Base-by-base conservation (phyloP, 2,113 vertebrate genomes). In the Sterrhoptilus dennistouni region DNA sequence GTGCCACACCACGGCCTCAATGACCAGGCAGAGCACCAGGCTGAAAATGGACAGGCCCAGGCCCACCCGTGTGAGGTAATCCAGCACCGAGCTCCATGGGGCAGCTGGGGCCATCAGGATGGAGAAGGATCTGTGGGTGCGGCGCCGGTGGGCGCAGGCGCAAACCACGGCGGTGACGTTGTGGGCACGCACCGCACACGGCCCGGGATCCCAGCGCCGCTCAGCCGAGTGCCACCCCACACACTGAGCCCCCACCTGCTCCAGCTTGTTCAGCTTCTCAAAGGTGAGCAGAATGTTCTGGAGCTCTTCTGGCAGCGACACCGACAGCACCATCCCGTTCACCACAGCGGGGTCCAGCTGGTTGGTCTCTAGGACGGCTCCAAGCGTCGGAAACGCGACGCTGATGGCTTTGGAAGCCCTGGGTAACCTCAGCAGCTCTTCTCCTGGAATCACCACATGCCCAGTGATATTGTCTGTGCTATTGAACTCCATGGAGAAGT, bases 1-100 rank as follows among this genome's bases (percentile, higher is more conserved):
- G 16, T 97, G 98, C 99, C 99, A 99, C 15, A 98, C 98, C 1
- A 89, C 78, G 1, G 84, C 82, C 93, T 99, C 99, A 6, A 99
- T 96, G n/a, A 96, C 45, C 0, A 99, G 97, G 90, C 98, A 99
- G 49, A 99, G 93, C 9, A 98, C 5, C 86, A 99, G 95, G 90
- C 98, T 98, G n/a, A 96, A 87, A 36, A 99, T 65, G 25, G 99
- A 99, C 54, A 99, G 70, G 3, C 97, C 97, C 38, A 99, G 97
- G 15, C 99, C 99, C 28, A 98, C 72, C 3, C 96, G 98, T 1
- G 98, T 99, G 59, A 98, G 89, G 38, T 96, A 70, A 54, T 93
- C 97, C 95, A 99, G 94, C 12, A 27, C 8, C 0, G n/a, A 38
- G 12, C 52, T 63, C 1, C 75, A 18, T 8, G 57, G 60, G 1